phyloP scores from a whole-genome alignment of 2,888 invertebrate species.

The Hirudinaria manillensis region DNA sequence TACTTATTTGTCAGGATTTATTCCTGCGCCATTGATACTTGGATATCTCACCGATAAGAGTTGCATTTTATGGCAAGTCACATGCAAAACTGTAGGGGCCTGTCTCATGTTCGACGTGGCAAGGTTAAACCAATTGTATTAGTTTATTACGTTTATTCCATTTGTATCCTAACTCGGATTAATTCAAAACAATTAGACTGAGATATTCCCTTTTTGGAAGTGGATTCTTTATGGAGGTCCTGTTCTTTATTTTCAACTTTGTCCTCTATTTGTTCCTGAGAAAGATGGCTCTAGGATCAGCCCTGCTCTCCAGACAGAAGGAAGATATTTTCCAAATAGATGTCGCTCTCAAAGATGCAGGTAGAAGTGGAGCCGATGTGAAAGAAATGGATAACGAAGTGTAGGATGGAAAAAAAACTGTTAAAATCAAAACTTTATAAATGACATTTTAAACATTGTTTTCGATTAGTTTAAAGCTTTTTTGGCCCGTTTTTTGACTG shows the following conservation, averaged over 20 bases:
- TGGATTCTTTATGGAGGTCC: conserved; percentile 30
- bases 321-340: not conserved
- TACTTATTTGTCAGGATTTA: conserved; percentile 35
- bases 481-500: no score
- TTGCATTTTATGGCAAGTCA: conserved; percentile 38
- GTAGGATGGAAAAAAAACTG: no score
- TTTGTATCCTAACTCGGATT: not conserved
- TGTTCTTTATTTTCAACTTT: conserved; percentile 22
- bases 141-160: not conserved
- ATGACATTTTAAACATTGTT: no score
- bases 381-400: no score
- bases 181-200: conserved; percentile 3
- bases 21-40: conserved; percentile 39
- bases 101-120: conserved; percentile 39
- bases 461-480: no score
- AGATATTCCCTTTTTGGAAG: conserved; percentile 35
- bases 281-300: conserved; percentile 16
- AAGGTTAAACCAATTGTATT: conserved; percentile 13
- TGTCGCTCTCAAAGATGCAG: no score
- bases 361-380: no score
- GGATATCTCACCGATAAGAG: conserved; percentile 37
- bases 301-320: not conserved
- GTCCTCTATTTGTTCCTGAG: conserved; percentile 28
- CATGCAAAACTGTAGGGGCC: conserved; percentile 31
- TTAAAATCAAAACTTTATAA: no score